Evolutionary conservation across 2,797 vertebrate genomes (phyloP).

Genomic region (Chelon auratus): DNA sequence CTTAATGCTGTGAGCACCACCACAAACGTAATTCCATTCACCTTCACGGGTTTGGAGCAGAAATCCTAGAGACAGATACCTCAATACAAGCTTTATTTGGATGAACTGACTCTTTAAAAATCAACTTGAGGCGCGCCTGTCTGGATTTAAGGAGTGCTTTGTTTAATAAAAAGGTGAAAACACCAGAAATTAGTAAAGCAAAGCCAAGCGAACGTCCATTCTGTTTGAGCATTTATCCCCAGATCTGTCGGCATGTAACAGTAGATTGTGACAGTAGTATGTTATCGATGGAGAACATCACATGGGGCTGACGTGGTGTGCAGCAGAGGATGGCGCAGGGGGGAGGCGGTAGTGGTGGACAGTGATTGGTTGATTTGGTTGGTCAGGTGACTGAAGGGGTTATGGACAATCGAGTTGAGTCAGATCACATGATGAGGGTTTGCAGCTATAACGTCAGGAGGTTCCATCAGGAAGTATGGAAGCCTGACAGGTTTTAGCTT

Average conservation of each 20-base stretch:
- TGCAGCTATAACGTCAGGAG: slow-evolving; percentile 88
- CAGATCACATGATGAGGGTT: slow-evolving; percentile 88
- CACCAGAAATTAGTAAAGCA: slow-evolving; percentile 24
- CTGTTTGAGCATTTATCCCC: slow-evolving; percentile 53
- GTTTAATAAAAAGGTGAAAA: slow-evolving; percentile 36
- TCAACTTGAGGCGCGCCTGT: slow-evolving; percentile 35
- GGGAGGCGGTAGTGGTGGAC: slow-evolving; percentile 83
- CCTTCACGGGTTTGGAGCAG: slow-evolving; percentile 19
- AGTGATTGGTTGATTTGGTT: slow-evolving; percentile 87
- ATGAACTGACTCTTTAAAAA: slow-evolving; percentile 31
- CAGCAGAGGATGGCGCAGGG: slow-evolving; percentile 84
- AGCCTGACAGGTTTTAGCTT: slow-evolving; percentile 88
- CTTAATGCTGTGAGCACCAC: slow-evolving; percentile 5
- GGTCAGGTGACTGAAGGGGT: slow-evolving; percentile 84
- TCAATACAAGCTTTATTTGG: slow-evolving; percentile 3
- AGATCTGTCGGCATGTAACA: slow-evolving; percentile 74
- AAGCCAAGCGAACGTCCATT: slow-evolving; percentile 37
- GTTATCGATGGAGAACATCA: slow-evolving; percentile 90
- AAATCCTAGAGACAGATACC: slow-evolving; percentile 4
- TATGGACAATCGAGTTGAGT: slow-evolving; percentile 87
- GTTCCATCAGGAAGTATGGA: slow-evolving; percentile 87
- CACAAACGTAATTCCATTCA: slow-evolving; percentile 7
- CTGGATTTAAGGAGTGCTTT: slow-evolving; percentile 5
- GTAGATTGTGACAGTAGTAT: slow-evolving; percentile 83
- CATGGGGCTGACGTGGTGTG: slow-evolving; percentile 86